Percentiles rank a stretch among this genome's conserved stretches.
Evolutionary conservation across 2,888 invertebrate genomes (phyloP).

Genomic region (Nephrocerus scutellatus): DNA sequence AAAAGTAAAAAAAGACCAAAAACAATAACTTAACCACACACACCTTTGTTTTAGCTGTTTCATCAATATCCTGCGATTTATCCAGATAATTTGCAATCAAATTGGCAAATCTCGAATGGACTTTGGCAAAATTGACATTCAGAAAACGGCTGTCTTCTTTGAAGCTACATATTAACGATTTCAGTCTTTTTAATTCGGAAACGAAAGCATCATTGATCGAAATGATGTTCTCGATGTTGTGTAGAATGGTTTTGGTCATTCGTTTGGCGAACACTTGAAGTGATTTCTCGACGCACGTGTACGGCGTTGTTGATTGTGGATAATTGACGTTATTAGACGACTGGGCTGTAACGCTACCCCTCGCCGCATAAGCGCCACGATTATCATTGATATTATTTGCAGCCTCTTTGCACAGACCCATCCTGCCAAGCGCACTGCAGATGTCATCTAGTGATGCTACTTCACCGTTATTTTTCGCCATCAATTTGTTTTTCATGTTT

Average conservation of each 20-base stretch:
- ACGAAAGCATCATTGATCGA: constrained; percentile 56
- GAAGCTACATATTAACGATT: constrained; percentile 61
- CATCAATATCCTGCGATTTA: constrained; percentile 35
- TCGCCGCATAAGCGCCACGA: constrained; percentile 8
- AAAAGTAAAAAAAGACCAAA: not conserved
- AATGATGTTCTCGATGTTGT: constrained; percentile 52
- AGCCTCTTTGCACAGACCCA: constrained; percentile 13
- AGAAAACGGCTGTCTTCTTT: constrained; percentile 61
- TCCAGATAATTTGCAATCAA: constrained; percentile 56
- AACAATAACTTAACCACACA: constrained; percentile 4
- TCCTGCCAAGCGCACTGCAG: constrained; percentile 27
- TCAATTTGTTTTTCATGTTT: constrained; percentile 18
- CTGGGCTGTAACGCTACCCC: constrained; percentile 2
- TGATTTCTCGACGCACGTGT: constrained; percentile 55
- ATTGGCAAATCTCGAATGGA: constrained; percentile 60
- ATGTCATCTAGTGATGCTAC: constrained; percentile 26
- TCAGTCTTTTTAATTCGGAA: constrained; percentile 61
- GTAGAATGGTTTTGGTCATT: constrained; percentile 57
- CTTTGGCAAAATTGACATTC: constrained; percentile 57
- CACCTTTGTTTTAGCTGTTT: constrained; percentile 31
- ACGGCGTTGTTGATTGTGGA: constrained; percentile 42
- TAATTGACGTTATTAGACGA: constrained; percentile 20
- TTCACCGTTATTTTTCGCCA: constrained; percentile 18
- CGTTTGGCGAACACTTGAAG: constrained; percentile 63
- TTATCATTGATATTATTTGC: constrained; percentile 8